Percentiles rank a stretch among this genome's conserved stretches.
phyloP scores from a whole-genome alignment of 1,140 invertebrate species.

The Sipha flava region DNA sequence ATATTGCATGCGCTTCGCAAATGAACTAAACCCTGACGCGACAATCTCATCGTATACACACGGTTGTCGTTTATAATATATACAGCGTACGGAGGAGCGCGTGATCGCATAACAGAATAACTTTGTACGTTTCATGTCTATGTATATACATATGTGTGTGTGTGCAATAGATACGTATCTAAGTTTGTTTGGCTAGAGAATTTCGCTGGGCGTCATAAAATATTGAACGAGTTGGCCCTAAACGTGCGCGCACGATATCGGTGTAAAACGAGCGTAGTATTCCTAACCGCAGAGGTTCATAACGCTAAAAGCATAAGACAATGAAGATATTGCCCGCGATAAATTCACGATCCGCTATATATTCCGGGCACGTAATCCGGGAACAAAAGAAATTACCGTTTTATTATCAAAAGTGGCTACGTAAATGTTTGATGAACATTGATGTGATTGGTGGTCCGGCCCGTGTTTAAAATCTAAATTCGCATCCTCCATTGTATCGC shows the following conservation, averaged over 20 bases:
- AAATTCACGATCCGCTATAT: conserved; percentile 11
- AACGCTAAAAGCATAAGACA: conserved; percentile 32
- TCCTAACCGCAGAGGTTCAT: conserved; percentile 12
- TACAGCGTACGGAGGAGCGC: no score
- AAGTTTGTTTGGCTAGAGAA: background rate
- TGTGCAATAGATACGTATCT: background rate
- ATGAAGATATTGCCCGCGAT: conserved; percentile 28
- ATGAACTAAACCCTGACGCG: background rate
- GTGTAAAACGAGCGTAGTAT: background rate
- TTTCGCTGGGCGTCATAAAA: background rate
- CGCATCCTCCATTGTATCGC: background rate
- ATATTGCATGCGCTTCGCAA: background rate
- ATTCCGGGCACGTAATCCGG: conserved; percentile 22
- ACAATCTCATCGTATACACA: background rate
- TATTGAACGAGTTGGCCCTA: conserved; percentile 2
- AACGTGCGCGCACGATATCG: background rate
- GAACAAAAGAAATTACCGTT: conserved; percentile 30
- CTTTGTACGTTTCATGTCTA: no score
- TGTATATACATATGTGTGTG: no score
- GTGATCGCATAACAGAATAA: background rate
- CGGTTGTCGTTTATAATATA: background rate
- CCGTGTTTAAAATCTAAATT: conserved; percentile 22
- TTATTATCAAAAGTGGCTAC: conserved; percentile 28
- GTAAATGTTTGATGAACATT: conserved; percentile 31
- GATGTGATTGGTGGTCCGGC: conserved; percentile 3